phyloP scores from a whole-genome alignment of 1,140 invertebrate genomes.

The Diprion similis region DNA sequence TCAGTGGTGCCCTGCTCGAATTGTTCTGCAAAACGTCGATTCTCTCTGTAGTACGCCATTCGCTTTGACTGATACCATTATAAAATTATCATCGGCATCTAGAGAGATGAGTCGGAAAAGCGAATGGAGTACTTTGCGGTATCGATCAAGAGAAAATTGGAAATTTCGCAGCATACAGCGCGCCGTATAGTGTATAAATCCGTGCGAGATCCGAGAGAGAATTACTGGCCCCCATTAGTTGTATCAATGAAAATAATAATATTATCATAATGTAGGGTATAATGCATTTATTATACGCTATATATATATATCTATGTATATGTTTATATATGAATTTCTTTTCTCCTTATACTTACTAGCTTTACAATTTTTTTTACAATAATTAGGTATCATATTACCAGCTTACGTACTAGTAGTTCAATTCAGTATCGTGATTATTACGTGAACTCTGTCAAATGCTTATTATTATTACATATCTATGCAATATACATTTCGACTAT shows the following conservation, averaged over 20 bases:
- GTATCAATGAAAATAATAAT: conserved; percentile 37
- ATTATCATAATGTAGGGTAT: conserved; percentile 20
- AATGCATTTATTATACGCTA: conserved; percentile 16
- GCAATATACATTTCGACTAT: no score
- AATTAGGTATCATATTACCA: background rate
- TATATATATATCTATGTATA: no score
- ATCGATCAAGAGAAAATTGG: no score
- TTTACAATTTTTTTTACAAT: conserved; percentile 45
- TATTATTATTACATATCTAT: no score
- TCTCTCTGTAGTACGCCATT: background rate
- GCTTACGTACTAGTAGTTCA: conserved; percentile 42
- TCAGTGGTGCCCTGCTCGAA: no score
- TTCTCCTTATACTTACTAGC: conserved; percentile 12
- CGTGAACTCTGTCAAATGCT: background rate
- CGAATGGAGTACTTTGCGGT: no score
- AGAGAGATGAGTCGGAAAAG: no score
- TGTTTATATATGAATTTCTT: no score
- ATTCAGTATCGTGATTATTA: conserved; percentile 18
- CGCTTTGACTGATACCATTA: background rate
- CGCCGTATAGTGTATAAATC: conserved; percentile 54
- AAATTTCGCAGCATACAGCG: conserved; percentile 27
- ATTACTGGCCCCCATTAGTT: conserved; percentile 63
- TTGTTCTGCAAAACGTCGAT: background rate
- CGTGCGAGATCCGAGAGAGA: conserved; percentile 61
- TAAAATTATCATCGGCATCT: background rate